Base-by-base conservation (phyloP, 2,113 vertebrate genomes). In the Carassius carassius region DNA sequence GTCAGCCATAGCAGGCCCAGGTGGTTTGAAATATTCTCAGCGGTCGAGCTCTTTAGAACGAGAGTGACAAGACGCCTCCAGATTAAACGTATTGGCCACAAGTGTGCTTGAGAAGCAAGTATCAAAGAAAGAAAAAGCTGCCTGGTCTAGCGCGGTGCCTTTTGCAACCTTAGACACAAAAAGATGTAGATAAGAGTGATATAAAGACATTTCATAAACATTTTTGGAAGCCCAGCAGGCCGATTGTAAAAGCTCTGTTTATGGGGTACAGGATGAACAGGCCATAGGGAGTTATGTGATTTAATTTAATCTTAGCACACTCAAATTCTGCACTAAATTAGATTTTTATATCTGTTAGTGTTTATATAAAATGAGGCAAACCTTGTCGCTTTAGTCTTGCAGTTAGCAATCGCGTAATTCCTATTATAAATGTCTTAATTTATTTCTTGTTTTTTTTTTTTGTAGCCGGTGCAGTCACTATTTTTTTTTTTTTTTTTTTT, bases 11-110 rank as follows among this genome's bases (percentile, higher is more conserved):
- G 56, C 77, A 79, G n/a, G n/a, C 37, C 58, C n/a, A 79, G 14
- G 77, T 47, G 37, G 58, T 17, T 79, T 63, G 3, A 47, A 47
- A 44, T 63, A 25, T 63, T 79, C 78, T 19, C 35, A 63, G 78
- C 58, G 44, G 78, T 79, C 9, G 10, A 63, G 78, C 78, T 63
- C 35, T 79, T 79, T 47, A 63, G 58, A 47, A 63, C 8, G 14
- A 12, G 37, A 79, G 37, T 62, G 35, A 78, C 56, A 62, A 41
- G 56, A 78, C 32, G 21, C 76, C 76, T 41, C 35, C 32, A 41
- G 56, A 78, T 37, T 37, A 5, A 58, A 12, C 1, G 29, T 41
- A 35, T 41, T 62, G 32, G 56, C 54, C 76, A 32, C 62, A 6
- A 16, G 76, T 41, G 56, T 19, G n/a, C n/a, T 79, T 19, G 9